Evolutionary conservation across 2,888 invertebrate genomes (phyloP).

Genomic region (Bruchidius siliquastri): DNA sequence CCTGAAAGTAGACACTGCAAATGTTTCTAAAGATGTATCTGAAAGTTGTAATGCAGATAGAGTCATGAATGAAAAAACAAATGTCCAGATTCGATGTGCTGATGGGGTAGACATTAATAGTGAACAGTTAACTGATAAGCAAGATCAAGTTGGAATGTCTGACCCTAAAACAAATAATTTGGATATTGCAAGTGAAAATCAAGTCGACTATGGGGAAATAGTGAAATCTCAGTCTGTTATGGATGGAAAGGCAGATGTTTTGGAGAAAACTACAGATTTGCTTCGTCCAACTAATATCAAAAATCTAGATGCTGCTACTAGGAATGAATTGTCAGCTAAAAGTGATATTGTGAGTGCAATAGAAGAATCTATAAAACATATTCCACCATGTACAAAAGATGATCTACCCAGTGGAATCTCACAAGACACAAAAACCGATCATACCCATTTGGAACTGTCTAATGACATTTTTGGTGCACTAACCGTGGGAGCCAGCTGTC

Average conservation of each 20-base stretch:
- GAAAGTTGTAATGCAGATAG: not conserved
- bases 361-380: not conserved
- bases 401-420: not conserved
- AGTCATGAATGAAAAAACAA: not conserved
- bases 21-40: not conserved
- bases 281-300: not conserved
- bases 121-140: not conserved
- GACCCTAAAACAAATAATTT: not conserved
- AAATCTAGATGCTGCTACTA: not conserved
- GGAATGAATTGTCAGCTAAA: not conserved
- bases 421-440: conserved; percentile 16
- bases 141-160: not conserved
- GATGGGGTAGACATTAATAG: not conserved
- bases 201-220: not conserved
- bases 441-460: conserved; percentile 51
- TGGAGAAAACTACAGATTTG: not conserved
- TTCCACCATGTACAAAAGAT: not conserved
- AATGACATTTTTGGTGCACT: conserved; percentile 59
- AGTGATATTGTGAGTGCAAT: not conserved
- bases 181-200: not conserved
- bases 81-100: too few relatives aligned
- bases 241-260: not conserved
- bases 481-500: conserved; percentile 53
- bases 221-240: not conserved
- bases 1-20: not conserved